phyloP scores from a whole-genome alignment of 2,113 vertebrate species.

The Apaloderma vittatum region DNA sequence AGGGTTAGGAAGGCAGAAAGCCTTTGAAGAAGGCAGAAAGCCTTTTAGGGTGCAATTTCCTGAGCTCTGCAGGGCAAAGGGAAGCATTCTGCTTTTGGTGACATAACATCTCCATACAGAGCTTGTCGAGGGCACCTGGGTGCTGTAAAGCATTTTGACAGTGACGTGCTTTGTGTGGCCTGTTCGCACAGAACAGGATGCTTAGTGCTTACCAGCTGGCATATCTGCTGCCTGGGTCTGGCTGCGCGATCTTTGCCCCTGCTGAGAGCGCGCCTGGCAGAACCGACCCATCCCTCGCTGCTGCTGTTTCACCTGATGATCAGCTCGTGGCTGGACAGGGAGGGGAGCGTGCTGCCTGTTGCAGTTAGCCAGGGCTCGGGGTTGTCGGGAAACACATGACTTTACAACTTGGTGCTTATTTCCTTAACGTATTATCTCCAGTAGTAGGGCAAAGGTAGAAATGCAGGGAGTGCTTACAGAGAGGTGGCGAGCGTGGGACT shows the following conservation, averaged over 20 bases:
- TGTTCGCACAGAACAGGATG: background rate
- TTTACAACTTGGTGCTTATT: background rate
- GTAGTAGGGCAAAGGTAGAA: background rate
- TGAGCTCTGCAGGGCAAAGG: background rate
- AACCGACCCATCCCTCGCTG: rapidly evolving
- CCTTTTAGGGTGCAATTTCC: background rate
- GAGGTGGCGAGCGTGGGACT: background rate
- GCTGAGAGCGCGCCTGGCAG: background rate
- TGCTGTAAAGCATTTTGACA: background rate
- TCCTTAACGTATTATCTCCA: background rate
- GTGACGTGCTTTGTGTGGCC: rapidly evolving
- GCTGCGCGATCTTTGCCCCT: background rate
- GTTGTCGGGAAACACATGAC: background rate
- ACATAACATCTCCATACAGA: rapidly evolving
- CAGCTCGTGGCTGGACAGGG: background rate
- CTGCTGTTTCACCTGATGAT: background rate
- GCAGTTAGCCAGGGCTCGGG: no score
- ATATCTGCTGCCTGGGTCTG: background rate
- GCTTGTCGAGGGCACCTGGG: background rate
- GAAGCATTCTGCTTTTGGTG: background rate
- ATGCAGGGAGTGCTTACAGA: background rate
- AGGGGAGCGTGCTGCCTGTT: background rate
- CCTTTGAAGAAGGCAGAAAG: background rate
- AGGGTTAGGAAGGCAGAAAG: background rate
- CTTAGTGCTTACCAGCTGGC: background rate